Evolutionary conservation across 2,888 invertebrate species (phyloP), one percentile per base, ranked within the genome.

Genomic region (Macaria notata): DNA sequence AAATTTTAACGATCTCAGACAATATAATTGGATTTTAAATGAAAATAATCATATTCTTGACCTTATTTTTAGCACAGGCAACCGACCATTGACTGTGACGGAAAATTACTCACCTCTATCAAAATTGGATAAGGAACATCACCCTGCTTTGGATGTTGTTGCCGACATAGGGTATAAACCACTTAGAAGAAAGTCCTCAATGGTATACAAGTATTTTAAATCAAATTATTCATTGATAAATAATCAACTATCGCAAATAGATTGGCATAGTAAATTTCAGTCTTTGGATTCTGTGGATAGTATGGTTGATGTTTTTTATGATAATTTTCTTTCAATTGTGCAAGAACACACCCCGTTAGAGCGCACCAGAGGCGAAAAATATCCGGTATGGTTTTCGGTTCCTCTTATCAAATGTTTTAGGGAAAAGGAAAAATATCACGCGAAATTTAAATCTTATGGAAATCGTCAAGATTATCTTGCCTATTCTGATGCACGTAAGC

Each of bases 341-440:
- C 5, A 8, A 9, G 7, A 39, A 3, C 4, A 30, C 30, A 48
- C 39, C 4, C 48, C 48, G 5, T 48, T 39, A 30, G 9, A 38
- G 4, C 5, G 3, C n/a, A 7, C 48, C 1, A 48, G 30, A 8
- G 39, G 19, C 30, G 48, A 48, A 9, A 38, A 39, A 0, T 48
- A 39, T 30, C 48, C 48, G 4, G n/a, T 29, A 8, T 48, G 48
- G 48, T 48, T 47, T n/a, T 47, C 47, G 2, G 3, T 36, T 6
- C 47, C 47, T 6, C 47, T 47, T 36, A 36, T 47, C 19, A 36
- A 47, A 38, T 47, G 47, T 19, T 4, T 47, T 6, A 47, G 19
- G 31, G 47, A 47, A 8, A 47, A 47, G 29, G 36, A 6, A 7
- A 47, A 36, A 19, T 47, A 47, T 7, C 47, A 47, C 19, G 3